A percentile compares a stretch with the other conserved stretches of the same genome.
Conservation (phyloP, 2,888 invertebrate species). For the Eupithecia tripunctaria region DNA sequence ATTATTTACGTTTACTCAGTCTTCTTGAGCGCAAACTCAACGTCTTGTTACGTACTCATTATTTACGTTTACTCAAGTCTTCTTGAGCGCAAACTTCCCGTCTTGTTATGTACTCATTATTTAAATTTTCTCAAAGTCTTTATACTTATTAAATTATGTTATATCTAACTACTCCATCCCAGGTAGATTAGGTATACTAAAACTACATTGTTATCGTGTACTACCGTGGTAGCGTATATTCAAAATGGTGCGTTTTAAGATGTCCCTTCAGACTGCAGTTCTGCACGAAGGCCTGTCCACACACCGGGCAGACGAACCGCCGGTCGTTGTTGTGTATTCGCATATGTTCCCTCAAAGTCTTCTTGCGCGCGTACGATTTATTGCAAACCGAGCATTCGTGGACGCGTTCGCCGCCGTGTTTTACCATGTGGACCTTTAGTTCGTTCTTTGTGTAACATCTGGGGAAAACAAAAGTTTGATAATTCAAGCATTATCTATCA, state of each 20-base stretch:
- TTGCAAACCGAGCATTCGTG: constrained; percentile 66
- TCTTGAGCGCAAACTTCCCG: too few relatives aligned
- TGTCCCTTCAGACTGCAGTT: constrained; percentile 49
- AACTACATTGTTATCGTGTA: too few relatives aligned
- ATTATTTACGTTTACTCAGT: constrained; percentile 51
- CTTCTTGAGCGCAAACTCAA: neutral
- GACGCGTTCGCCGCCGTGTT: constrained; percentile 62
- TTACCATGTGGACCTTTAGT: constrained; percentile 67
- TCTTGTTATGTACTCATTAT: too few relatives aligned
- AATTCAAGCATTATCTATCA: too few relatives aligned
- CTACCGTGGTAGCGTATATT: constrained; percentile 17
- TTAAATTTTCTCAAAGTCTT: too few relatives aligned
- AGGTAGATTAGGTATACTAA: neutral
- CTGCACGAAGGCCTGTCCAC: constrained; percentile 59
- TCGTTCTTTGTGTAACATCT: constrained; percentile 48
- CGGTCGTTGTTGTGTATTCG: constrained; percentile 57
- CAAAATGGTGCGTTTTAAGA: constrained; percentile 31
- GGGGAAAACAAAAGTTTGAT: neutral
- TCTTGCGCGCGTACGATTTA: constrained; percentile 55
- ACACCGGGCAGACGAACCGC: constrained; percentile 49
- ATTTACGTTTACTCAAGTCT: constrained; percentile 50
- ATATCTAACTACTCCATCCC: too few relatives aligned
- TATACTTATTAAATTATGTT: constrained; percentile 46
- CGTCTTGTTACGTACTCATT: constrained; percentile 29
- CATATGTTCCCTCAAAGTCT: constrained; percentile 55